A percentile compares a stretch with the other conserved stretches of the same genome.
Conservation (phyloP, 2,113 vertebrate genomes). For the Phoenicopterus ruber region DNA sequence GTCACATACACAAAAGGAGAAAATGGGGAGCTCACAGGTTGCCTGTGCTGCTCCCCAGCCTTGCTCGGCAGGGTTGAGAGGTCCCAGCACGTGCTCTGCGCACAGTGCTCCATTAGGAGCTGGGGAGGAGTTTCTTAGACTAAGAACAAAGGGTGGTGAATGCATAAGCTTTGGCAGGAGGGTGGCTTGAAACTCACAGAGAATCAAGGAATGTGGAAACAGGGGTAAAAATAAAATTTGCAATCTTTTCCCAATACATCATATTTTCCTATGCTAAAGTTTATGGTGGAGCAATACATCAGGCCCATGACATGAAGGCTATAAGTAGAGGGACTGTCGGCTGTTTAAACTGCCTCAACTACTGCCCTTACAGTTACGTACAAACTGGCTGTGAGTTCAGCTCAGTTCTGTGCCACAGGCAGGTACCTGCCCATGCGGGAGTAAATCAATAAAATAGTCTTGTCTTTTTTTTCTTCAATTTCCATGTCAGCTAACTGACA, state of each 20-base stretch:
- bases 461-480: background rate
- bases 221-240: background rate
- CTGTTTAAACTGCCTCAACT: background rate
- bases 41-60: background rate
- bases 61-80: background rate
- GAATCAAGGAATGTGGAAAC: background rate
- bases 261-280: background rate
- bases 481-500: slow-evolving; percentile 38
- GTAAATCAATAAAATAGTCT: background rate
- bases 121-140: background rate
- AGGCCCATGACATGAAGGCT: background rate
- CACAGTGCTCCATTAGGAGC: background rate
- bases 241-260: background rate
- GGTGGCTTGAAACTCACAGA: fast-evolving
- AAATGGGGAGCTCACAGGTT: background rate
- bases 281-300: background rate
- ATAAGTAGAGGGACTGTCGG: background rate
- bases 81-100: background rate
- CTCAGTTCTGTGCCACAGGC: background rate
- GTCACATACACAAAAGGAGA: background rate
- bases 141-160: background rate
- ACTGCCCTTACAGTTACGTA: background rate
- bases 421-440: background rate
- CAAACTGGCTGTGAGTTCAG: background rate
- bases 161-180: background rate